These are phyloP conservation scores for Chlorops oryzae DNA, from an alignment of 1,140 invertebrate species.

Conservation along the genomic window DNA sequence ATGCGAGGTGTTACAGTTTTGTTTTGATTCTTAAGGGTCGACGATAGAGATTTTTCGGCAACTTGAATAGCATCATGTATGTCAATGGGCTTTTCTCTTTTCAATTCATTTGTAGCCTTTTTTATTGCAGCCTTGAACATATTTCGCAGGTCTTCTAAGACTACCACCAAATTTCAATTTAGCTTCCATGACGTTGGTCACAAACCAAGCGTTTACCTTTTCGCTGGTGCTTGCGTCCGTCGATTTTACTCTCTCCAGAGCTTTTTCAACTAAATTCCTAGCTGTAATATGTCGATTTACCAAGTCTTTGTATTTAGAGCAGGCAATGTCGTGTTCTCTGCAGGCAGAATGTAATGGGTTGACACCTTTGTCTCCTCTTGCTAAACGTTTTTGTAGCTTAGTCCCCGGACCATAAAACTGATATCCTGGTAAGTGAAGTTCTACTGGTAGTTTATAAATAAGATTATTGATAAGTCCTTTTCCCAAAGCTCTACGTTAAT, in stretches of 20 bases:
- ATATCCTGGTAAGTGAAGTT: conserved; percentile 50
- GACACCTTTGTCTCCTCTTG: conserved; percentile 44
- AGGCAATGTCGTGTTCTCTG: conserved; percentile 49
- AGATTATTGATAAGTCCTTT: conserved; percentile 33
- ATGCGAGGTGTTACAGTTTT: conserved; percentile 27
- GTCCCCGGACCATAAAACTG: conserved; percentile 50
- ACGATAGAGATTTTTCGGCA: conserved; percentile 14
- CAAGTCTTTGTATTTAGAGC: conserved; percentile 39
- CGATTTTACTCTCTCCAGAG: conserved; percentile 40
- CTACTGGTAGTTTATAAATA: conserved; percentile 47
- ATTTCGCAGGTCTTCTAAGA: not conserved
- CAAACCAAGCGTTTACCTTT: conserved; percentile 10
- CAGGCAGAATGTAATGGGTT: conserved; percentile 49
- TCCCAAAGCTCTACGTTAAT: too few relatives aligned
- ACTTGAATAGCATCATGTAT: conserved; percentile 14
- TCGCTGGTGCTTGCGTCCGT: conserved; percentile 33
- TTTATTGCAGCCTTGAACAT: conserved; percentile 6
- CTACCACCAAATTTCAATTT: conserved; percentile 19
- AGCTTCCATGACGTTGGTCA: conserved; percentile 20
- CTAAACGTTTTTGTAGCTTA: conserved; percentile 46
- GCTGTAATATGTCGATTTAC: conserved; percentile 43
- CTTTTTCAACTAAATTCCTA: conserved; percentile 37
- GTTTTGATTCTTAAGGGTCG: conserved; percentile 15
- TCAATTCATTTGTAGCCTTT: not conserved
- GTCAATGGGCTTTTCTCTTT: conserved; percentile 6